phyloP scores from a whole-genome alignment of 2,797 vertebrate species.

The Picus viridis region DNA sequence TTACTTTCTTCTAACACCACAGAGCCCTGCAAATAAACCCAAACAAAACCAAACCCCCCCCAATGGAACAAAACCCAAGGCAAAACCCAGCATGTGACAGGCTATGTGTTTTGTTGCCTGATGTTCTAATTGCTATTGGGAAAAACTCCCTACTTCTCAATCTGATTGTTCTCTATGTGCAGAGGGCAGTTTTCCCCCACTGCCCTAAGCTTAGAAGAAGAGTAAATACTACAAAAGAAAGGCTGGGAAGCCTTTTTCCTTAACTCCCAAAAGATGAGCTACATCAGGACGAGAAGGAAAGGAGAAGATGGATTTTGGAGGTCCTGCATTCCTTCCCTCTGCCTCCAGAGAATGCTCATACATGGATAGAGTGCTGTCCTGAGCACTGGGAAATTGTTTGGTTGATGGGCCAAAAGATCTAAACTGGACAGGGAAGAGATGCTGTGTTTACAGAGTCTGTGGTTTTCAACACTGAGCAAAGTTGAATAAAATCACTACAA shows the following conservation, averaged over 20 bases:
- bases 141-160: not conserved
- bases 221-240: not conserved
- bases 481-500: not conserved
- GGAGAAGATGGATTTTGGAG: not conserved
- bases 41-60: not conserved
- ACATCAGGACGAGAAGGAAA: not conserved
- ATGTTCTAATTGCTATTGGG: not conserved
- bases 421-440: not conserved
- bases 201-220: not conserved
- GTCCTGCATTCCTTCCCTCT: not conserved
- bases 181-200: not conserved
- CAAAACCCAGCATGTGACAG: not conserved
- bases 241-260: not conserved
- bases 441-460: not conserved
- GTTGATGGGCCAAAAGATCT: not conserved
- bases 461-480: not conserved
- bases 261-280: not conserved
- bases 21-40: not conserved
- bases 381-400: not conserved
- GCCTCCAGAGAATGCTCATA: not conserved
- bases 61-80: not conserved
- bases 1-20: not conserved
- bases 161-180: not conserved
- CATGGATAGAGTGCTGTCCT: not conserved
- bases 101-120: not conserved